Evolutionary conservation across 2,113 vertebrate species (phyloP).

Genomic region (Motacilla alba): DNA sequence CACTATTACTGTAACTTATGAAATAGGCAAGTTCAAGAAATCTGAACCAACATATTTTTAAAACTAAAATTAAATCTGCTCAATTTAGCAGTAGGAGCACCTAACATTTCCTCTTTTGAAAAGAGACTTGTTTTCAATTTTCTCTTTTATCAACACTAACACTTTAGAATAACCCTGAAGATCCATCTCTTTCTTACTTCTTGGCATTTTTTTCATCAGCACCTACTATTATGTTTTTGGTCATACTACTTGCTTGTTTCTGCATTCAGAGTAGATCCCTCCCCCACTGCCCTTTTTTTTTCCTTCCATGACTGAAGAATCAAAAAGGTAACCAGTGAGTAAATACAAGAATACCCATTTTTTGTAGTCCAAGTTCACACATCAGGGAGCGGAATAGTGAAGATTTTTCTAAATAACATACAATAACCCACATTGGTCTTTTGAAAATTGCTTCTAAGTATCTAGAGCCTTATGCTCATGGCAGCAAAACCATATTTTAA

Average conservation of each 20-base stretch:
- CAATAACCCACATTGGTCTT: neutral
- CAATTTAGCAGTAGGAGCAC: neutral
- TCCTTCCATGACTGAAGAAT: neutral
- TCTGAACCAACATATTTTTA: neutral
- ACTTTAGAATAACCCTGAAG: neutral
- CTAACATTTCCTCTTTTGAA: neutral
- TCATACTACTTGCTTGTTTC: neutral
- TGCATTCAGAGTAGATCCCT: neutral
- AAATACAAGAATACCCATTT: neutral
- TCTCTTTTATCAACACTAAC: neutral
- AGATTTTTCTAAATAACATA: neutral
- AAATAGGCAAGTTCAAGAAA: neutral
- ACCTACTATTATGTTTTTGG: neutral
- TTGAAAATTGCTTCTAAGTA: neutral
- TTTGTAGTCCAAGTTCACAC: neutral
- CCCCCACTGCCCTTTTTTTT: neutral
- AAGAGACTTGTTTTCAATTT: neutral
- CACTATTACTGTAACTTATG: neutral
- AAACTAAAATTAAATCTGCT: neutral
- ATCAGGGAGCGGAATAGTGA: neutral
- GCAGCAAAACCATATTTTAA: neutral
- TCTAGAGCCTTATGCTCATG: neutral
- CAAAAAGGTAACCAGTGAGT: neutral
- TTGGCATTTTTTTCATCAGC: neutral
- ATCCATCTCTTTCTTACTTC: neutral